Evolutionary conservation across 2,888 invertebrate genomes (phyloP).

Genomic region (Tachina fera): DNA sequence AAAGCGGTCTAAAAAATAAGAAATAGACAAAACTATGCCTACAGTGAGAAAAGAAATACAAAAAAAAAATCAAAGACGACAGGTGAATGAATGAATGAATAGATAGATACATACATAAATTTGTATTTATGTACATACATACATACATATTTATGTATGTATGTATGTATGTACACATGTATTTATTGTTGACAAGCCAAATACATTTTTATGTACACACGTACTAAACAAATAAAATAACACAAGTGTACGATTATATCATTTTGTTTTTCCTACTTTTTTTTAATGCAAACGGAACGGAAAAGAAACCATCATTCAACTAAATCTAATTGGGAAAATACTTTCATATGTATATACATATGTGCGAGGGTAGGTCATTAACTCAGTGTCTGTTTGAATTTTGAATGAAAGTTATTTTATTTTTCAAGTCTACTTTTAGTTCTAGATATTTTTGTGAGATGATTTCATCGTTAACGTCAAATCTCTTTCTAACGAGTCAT

Average conservation of each 20-base stretch:
- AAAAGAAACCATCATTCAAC: slow-evolving; percentile 18
- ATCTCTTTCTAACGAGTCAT: too few relatives aligned
- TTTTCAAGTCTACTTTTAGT: too few relatives aligned
- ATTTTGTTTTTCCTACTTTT: slow-evolving; percentile 8
- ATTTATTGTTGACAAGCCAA: slow-evolving; percentile 36
- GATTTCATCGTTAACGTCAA: too few relatives aligned
- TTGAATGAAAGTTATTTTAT: too few relatives aligned
- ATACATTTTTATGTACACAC: slow-evolving; percentile 7
- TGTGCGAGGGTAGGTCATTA: background rate
- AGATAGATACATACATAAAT: background rate
- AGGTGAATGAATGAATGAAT: slow-evolving; percentile 46
- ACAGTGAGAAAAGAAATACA: too few relatives aligned
- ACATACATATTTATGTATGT: too few relatives aligned
- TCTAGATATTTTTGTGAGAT: too few relatives aligned
- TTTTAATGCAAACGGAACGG: slow-evolving; percentile 29
- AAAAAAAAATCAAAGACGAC: slow-evolving; percentile 31
- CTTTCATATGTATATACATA: slow-evolving; percentile 2
- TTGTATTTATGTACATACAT: too few relatives aligned
- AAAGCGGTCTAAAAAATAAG: slow-evolving; percentile 12
- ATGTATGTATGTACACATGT: too few relatives aligned
- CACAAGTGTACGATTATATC: slow-evolving; percentile 19
- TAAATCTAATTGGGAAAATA: slow-evolving; percentile 50
- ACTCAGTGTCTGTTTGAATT: too few relatives aligned
- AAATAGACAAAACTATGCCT: slow-evolving; percentile 10
- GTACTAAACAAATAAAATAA: slow-evolving; percentile 13